phyloP scores from a whole-genome alignment of 2,888 invertebrate species.

The Drosophila melanosoma region DNA sequence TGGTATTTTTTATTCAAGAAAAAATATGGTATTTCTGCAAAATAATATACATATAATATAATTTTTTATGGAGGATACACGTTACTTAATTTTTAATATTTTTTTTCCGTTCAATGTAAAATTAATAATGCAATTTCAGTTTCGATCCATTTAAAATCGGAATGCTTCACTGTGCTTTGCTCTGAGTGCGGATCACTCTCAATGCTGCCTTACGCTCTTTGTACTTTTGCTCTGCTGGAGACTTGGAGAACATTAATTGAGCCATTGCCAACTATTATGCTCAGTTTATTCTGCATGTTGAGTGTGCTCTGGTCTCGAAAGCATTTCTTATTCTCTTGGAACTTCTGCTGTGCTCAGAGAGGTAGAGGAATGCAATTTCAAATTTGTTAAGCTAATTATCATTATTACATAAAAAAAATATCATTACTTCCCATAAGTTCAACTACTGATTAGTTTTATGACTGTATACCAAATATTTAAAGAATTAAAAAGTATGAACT shows the following conservation, averaged over 20 bases:
- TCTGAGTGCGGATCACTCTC: background rate
- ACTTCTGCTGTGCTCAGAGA: conserved; percentile 28
- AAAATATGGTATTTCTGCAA: background rate
- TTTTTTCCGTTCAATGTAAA: no score
- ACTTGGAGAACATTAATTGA: background rate
- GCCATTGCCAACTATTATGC: conserved; percentile 11
- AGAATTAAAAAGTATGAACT: no score
- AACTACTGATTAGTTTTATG: no score
- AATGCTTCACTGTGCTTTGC: conserved; percentile 2
- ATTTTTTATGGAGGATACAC: no score
- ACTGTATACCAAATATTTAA: no score
- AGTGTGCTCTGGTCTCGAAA: conserved; percentile 17
- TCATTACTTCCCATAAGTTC: no score
- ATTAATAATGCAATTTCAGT: background rate
- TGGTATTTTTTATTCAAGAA: background rate
- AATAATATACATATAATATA: no score
- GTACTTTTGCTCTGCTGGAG: conserved; percentile 4
- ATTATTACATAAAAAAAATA: no score
- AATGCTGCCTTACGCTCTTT: conserved; percentile 2
- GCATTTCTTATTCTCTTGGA: conserved; percentile 4
- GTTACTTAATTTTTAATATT: no score
- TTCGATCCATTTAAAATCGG: background rate
- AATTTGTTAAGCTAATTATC: no score
- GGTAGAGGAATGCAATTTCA: no score
- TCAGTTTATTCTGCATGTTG: conserved; percentile 28